Evolutionary conservation across 2,113 vertebrate species (phyloP).

Genomic region (Prietella phreatophila): DNA sequence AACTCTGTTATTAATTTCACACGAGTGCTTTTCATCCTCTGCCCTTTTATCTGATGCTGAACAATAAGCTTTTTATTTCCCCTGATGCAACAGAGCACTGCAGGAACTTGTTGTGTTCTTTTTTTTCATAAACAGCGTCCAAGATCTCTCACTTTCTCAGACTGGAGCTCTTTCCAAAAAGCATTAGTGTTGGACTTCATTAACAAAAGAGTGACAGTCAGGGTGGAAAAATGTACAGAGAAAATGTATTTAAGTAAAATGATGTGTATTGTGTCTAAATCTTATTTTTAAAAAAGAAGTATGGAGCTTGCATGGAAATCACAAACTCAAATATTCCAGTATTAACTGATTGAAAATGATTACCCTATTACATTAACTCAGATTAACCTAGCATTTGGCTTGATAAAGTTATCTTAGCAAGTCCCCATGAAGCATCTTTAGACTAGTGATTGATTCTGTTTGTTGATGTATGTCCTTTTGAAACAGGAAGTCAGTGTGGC

Average conservation of each 20-base stretch:
- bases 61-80: conserved; percentile 39
- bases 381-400: background rate
- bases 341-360: too few species aligned
- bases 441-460: background rate
- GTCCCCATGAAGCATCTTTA: background rate
- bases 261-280: background rate
- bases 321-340: too few species aligned
- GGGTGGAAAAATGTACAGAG: background rate
- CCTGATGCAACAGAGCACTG: conserved; percentile 1
- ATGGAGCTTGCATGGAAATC: too few species aligned
- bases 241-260: background rate
- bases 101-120: background rate
- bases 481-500: background rate
- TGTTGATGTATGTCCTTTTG: background rate
- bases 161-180: background rate
- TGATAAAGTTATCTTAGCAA: background rate
- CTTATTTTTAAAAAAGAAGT: background rate
- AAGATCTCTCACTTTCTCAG: background rate
- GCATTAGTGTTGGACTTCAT: background rate
- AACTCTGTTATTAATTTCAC: conserved; percentile 2
- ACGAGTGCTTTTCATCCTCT: background rate
- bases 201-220: background rate
- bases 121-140: conserved; percentile 34
- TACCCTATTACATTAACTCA: background rate
- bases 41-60: conserved; percentile 17